Evolutionary conservation across 2,797 vertebrate species (phyloP).

Genomic region (Dendrocincla fuliginosa): DNA sequence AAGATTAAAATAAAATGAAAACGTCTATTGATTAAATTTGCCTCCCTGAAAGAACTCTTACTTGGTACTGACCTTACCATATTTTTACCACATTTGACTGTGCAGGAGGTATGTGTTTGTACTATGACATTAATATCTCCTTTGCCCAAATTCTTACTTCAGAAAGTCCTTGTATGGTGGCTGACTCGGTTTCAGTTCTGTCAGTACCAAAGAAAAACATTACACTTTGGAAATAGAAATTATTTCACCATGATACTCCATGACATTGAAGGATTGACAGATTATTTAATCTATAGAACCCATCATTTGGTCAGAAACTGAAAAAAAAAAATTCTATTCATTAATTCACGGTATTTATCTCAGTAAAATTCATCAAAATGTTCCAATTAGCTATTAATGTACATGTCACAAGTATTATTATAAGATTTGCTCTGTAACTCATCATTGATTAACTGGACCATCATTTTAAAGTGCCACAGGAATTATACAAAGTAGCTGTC

Average conservation of each 20-base stretch:
- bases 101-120: neutral
- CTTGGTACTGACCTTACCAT: neutral
- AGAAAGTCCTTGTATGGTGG: neutral
- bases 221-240: neutral
- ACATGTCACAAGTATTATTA: neutral
- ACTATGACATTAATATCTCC: neutral
- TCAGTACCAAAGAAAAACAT: neutral
- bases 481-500: constrained; percentile 25
- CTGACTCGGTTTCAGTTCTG: neutral
- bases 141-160: neutral
- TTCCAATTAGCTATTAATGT: constrained; percentile 39
- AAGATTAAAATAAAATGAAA: neutral
- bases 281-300: constrained; percentile 34
- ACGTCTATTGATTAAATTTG: neutral
- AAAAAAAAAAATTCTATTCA: neutral
- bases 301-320: neutral
- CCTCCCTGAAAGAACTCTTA: neutral
- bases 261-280: neutral
- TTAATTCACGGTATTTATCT: constrained; percentile 7
- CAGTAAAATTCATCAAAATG: neutral
- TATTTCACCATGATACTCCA: neutral
- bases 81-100: neutral
- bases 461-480: constrained; percentile 20
- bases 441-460: constrained; percentile 9
- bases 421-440: constrained; percentile 3